These are phyloP conservation scores for Acyrthosiphon pisum DNA, from an alignment of 1,140 invertebrate genomes.

Conservation along the genomic window DNA sequence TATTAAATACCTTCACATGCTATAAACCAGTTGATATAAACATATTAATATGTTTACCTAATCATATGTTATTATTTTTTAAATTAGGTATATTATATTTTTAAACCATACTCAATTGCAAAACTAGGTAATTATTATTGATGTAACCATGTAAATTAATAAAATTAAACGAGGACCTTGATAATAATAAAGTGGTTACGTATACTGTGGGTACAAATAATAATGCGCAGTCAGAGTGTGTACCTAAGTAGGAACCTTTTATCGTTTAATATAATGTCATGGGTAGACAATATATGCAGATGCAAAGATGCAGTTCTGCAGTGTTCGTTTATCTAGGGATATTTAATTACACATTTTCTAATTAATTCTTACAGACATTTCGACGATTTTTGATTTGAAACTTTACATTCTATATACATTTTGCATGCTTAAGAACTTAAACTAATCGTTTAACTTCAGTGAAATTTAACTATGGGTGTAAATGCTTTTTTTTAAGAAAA, in stretches of 20 bases:
- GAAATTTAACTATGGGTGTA: not conserved
- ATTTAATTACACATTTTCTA: not conserved
- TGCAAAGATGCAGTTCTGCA: too few species aligned
- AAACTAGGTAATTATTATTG: not conserved
- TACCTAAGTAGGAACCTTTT: not conserved
- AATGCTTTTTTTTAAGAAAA: not conserved
- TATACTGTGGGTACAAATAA: not conserved
- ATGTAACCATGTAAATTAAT: not conserved
- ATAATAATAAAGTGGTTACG: not conserved
- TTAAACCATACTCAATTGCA: not conserved
- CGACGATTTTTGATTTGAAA: not conserved
- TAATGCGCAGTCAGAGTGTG: not conserved
- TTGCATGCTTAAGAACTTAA: not conserved
- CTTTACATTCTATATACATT: not conserved
- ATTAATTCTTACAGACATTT: too few species aligned
- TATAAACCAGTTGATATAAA: too few species aligned
- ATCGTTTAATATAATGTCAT: too few species aligned
- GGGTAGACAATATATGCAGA: too few species aligned
- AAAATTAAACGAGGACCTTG: not conserved
- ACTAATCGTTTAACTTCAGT: not conserved
- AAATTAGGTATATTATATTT: too few species aligned
- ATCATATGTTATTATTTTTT: not conserved
- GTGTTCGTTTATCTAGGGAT: not conserved
- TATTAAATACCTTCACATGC: too few species aligned
- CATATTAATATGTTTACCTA: too few species aligned